Evolutionary conservation across 2,888 invertebrate genomes (phyloP).

Genomic region (Tryphoninae sp.): DNA sequence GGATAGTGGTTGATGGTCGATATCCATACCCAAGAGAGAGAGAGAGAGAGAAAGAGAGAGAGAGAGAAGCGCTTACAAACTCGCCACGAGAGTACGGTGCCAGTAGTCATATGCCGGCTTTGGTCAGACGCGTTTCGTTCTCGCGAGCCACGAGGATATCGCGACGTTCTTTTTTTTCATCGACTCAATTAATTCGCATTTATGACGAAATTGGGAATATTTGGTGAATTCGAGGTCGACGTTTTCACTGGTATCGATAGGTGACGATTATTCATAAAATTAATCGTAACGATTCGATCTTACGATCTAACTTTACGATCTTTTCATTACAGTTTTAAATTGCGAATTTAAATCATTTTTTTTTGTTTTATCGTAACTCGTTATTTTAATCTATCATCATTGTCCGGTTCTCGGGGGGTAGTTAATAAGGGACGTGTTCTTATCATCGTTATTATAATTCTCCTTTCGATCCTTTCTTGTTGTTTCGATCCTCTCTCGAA

Average conservation of each 20-base stretch:
- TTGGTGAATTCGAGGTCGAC: too few species aligned
- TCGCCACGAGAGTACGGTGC: constrained; percentile 70
- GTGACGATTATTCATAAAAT: too few species aligned
- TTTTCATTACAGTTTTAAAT: too few species aligned
- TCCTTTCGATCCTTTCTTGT: not conserved
- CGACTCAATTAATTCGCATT: too few species aligned
- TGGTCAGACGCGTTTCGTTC: constrained; percentile 68
- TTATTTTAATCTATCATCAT: not conserved
- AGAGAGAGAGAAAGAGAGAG: constrained; percentile 42
- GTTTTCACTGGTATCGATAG: too few species aligned
- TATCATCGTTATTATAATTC: not conserved
- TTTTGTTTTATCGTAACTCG: too few species aligned
- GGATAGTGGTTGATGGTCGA: constrained; percentile 75
- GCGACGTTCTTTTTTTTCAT: constrained; percentile 27
- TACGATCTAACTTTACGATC: too few species aligned
- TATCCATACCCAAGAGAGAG: constrained; percentile 68
- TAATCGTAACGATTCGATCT: too few species aligned
- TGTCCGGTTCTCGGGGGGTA: not conserved
- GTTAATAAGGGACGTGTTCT: not conserved
- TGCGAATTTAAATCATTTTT: too few species aligned
- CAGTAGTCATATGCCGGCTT: constrained; percentile 77
- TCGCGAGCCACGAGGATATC: constrained; percentile 36
- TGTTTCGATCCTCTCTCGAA: constrained; percentile 33
- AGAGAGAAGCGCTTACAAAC: constrained; percentile 64
- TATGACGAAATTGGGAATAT: too few species aligned